Conservation (phyloP, 2,888 invertebrate species). For the Drosophila lutescens region DNA sequence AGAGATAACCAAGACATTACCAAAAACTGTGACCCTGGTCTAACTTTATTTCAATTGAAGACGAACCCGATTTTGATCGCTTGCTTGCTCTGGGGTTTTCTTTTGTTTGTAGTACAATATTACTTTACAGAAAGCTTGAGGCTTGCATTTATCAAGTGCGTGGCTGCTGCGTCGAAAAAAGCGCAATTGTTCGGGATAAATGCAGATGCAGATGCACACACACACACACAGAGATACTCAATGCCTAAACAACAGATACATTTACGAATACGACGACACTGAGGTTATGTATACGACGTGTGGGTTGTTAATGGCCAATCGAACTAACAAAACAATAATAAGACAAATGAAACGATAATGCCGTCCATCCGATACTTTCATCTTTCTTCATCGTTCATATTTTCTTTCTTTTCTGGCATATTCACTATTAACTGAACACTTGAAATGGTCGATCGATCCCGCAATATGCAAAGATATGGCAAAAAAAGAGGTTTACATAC, state of each 20-base stretch:
- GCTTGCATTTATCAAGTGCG: slow-evolving; percentile 43
- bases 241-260: slow-evolving; percentile 26
- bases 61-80: slow-evolving; percentile 54
- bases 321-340: slow-evolving; percentile 20
- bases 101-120: neutral
- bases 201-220: slow-evolving; percentile 36
- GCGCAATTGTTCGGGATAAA: slow-evolving; percentile 59
- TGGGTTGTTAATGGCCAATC: slow-evolving; percentile 41
- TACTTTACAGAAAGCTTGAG: slow-evolving; percentile 35
- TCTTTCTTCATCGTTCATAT: neutral
- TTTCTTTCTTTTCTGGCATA: slow-evolving; percentile 3
- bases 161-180: slow-evolving; percentile 71
- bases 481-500: slow-evolving; percentile 59
- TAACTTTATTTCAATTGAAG: slow-evolving; percentile 75
- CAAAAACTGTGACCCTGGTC: slow-evolving; percentile 53
- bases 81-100: slow-evolving; percentile 10
- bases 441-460: slow-evolving; percentile 39
- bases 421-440: slow-evolving; percentile 73
- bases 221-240: slow-evolving; percentile 19
- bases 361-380: slow-evolving; percentile 4
- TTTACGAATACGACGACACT: slow-evolving; percentile 28
- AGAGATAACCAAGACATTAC: slow-evolving; percentile 61
- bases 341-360: slow-evolving; percentile 21
- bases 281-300: slow-evolving; percentile 34
- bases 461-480: slow-evolving; percentile 18